phyloP scores from a whole-genome alignment of 1,140 invertebrate genomes.

The Copidosoma floridanum region DNA sequence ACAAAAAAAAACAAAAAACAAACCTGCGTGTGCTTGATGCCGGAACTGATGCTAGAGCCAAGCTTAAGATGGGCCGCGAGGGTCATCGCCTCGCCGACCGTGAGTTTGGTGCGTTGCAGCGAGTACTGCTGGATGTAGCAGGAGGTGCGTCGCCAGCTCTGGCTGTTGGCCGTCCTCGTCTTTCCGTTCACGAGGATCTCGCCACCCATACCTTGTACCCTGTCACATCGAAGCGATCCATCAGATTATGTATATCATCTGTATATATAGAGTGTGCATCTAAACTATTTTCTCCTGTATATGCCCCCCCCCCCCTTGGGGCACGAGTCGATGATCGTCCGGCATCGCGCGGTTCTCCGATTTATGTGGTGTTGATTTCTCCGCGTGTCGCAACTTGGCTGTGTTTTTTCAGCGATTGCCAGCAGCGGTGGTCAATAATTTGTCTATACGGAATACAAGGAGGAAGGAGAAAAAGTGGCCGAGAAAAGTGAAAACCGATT shows the following conservation, averaged over 20 bases:
- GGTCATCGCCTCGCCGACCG: conserved; percentile 81
- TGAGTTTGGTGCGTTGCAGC: conserved; percentile 73
- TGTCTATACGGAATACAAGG: neutral
- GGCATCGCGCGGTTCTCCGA: too few species aligned
- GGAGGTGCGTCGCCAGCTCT: conserved; percentile 72
- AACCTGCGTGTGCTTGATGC: conserved; percentile 53
- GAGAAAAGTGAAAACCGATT: conserved; percentile 13
- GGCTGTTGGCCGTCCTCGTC: conserved; percentile 67
- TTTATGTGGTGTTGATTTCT: neutral
- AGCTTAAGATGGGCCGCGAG: conserved; percentile 84
- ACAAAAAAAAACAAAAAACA: too few species aligned
- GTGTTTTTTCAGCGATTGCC: too few species aligned
- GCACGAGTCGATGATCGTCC: too few species aligned
- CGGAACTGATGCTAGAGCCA: conserved; percentile 56
- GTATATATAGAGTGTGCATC: too few species aligned
- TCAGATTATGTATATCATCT: neutral
- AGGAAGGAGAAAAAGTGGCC: neutral
- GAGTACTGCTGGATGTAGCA: conserved; percentile 93
- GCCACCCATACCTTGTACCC: conserved; percentile 65
- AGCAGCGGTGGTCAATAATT: too few species aligned
- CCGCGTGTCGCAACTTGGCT: neutral
- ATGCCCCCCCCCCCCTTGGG: neutral
- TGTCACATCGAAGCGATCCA: conserved; percentile 3
- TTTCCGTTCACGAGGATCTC: conserved; percentile 74
- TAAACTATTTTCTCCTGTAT: neutral